A percentile compares a stretch with the other conserved stretches of the same genome.
These are phyloP conservation scores for Meloe dianella DNA, from an alignment of 2,888 invertebrate genomes.

Conservation along the genomic window DNA sequence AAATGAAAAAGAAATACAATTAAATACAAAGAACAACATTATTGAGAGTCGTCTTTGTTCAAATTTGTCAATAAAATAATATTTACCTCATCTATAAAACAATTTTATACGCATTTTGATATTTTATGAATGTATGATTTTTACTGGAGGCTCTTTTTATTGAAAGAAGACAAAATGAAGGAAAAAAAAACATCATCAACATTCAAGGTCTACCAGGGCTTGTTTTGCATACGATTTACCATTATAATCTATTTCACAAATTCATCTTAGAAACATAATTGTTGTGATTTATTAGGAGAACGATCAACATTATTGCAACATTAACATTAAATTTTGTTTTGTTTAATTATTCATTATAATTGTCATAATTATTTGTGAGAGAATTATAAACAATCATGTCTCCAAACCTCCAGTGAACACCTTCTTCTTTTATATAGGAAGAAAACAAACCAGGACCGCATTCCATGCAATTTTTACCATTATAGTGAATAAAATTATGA, in stretches of 20 bases:
- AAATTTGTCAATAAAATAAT: not conserved
- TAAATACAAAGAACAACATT: not conserved
- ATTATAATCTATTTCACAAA: constrained; percentile 8
- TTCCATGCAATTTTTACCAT: constrained; percentile 35
- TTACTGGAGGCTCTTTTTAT: not conserved
- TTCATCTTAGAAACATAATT: not conserved
- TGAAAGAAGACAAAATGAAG: no score
- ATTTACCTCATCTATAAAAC: not conserved
- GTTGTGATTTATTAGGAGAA: not conserved
- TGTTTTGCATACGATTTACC: constrained; percentile 21
- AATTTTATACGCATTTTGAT: constrained; percentile 1
- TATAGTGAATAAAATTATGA: constrained; percentile 37
- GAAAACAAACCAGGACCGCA: constrained; percentile 34
- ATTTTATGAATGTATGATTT: not conserved
- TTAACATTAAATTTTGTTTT: constrained; percentile 6
- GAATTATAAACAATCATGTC: not conserved
- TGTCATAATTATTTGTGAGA: not conserved
- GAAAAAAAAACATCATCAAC: constrained; percentile 16
- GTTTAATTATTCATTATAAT: no score
- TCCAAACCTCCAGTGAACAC: constrained; percentile 19
- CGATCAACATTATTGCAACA: constrained; percentile 7
- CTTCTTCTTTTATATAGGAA: constrained; percentile 2
- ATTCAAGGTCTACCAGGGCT: constrained; percentile 33
- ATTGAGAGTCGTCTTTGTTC: not conserved
- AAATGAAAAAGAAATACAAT: not conserved